phyloP scores from a whole-genome alignment of 2,113 vertebrate species.

The Ailuropoda melanoleuca region DNA sequence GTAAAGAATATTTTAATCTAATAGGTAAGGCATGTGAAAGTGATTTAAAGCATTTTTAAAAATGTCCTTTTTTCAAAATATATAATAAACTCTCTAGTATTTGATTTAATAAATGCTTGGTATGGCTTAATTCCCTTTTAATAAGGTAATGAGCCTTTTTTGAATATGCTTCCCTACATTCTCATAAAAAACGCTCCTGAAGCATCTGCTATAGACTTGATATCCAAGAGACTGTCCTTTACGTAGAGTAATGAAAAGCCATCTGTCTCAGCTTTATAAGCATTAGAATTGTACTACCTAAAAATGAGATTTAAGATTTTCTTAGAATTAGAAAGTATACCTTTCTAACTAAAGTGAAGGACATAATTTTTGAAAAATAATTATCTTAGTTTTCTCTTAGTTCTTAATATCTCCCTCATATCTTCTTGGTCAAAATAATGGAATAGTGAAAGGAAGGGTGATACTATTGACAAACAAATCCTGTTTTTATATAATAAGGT shows the following conservation, averaged over 20 bases:
- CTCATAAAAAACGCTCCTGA: background rate
- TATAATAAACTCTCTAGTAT: background rate
- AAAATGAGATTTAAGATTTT: slow-evolving; percentile 14
- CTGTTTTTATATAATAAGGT: background rate
- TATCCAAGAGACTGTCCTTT: slow-evolving; percentile 41
- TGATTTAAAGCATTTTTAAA: background rate
- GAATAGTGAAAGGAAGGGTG: background rate
- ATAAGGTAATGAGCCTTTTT: slow-evolving; percentile 35
- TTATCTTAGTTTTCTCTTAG: background rate
- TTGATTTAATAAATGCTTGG: background rate
- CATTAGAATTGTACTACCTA: background rate
- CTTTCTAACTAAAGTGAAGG: background rate
- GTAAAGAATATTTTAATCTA: background rate
- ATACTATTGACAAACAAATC: background rate
- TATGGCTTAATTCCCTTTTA: slow-evolving; percentile 20
- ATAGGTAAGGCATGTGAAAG: background rate
- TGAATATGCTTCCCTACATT: slow-evolving; percentile 18
- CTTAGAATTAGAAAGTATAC: background rate
- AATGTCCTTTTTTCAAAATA: background rate
- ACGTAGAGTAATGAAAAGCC: background rate
- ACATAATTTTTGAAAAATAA: background rate
- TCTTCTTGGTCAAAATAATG: background rate
- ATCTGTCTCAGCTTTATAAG: slow-evolving; percentile 29
- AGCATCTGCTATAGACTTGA: slow-evolving; percentile 43
- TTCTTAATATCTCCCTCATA: background rate